Conservation (phyloP, 2,797 vertebrate genomes). For the Macrochelys suwanniensis region DNA sequence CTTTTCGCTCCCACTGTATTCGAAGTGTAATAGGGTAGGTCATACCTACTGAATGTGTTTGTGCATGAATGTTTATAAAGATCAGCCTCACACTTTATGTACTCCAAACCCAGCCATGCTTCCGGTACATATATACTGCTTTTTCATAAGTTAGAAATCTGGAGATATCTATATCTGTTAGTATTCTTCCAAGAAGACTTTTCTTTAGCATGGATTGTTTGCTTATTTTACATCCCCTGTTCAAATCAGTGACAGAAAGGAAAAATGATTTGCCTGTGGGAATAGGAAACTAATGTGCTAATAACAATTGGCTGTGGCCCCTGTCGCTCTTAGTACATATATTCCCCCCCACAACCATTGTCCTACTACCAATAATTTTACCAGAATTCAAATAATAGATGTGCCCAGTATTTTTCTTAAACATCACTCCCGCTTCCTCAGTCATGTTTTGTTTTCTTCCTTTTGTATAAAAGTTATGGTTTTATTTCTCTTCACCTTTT, state of each 20-base stretch:
- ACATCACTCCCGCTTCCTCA: background rate
- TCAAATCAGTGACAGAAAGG: background rate
- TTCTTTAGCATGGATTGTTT: background rate
- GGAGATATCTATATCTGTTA: background rate
- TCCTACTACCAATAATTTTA: background rate
- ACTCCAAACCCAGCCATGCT: background rate
- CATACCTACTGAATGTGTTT: background rate
- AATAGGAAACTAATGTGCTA: background rate
- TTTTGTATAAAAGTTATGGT: slow-evolving; percentile 4
- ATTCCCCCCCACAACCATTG: background rate
- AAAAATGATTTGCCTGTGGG: background rate
- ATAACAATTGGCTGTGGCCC: background rate
- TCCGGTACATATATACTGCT: background rate
- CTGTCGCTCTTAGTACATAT: background rate
- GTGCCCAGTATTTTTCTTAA: background rate
- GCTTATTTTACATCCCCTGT: background rate
- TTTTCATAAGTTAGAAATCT: background rate
- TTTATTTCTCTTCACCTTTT: background rate
- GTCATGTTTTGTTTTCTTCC: background rate
- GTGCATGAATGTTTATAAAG: background rate
- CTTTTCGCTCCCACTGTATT: background rate
- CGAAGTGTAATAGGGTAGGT: background rate
- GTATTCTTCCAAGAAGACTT: background rate
- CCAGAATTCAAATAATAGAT: background rate
- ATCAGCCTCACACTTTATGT: background rate